These are phyloP conservation scores for Vanessa cardui DNA, from an alignment of 2,888 invertebrate genomes.

Conservation along the genomic window DNA sequence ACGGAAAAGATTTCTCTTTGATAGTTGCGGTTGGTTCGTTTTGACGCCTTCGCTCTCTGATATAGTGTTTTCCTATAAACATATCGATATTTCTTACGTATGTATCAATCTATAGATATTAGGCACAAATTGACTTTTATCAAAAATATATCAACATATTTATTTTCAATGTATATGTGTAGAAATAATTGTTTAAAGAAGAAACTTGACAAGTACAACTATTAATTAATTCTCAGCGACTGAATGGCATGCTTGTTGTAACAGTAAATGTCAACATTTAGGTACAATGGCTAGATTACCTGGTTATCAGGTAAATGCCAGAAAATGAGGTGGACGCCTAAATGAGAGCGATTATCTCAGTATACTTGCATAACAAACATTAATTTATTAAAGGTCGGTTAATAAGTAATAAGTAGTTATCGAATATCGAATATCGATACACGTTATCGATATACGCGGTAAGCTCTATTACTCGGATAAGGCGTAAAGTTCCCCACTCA, in stretches of 20 bases:
- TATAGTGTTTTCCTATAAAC: constrained; percentile 17
- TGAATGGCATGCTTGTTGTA: not conserved
- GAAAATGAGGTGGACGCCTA: constrained; percentile 35
- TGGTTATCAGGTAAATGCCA: constrained; percentile 30
- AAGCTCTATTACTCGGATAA: constrained; percentile 48
- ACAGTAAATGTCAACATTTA: not conserved
- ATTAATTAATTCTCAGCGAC: too few species aligned
- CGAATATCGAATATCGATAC: constrained; percentile 38
- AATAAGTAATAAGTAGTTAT: constrained; percentile 32
- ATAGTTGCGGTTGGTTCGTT: constrained; percentile 80
- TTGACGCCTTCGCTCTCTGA: constrained; percentile 63
- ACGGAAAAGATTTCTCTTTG: constrained; percentile 84
- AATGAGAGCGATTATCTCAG: constrained; percentile 38
- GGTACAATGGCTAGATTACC: constrained; percentile 28
- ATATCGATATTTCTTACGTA: constrained; percentile 16
- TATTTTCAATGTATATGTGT: not conserved
- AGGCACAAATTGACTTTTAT: too few species aligned
- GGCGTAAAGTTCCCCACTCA: constrained; percentile 69
- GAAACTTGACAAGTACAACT: too few species aligned
- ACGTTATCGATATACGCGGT: constrained; percentile 4
- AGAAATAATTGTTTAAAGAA: too few species aligned
- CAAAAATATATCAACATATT: too few species aligned
- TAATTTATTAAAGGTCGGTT: constrained; percentile 28
- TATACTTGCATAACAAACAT: constrained; percentile 32
- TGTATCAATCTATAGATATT: not conserved